These are phyloP conservation scores for Caenorhabditis latens DNA, from an alignment of 1,140 invertebrate genomes.

Conservation along the genomic window DNA sequence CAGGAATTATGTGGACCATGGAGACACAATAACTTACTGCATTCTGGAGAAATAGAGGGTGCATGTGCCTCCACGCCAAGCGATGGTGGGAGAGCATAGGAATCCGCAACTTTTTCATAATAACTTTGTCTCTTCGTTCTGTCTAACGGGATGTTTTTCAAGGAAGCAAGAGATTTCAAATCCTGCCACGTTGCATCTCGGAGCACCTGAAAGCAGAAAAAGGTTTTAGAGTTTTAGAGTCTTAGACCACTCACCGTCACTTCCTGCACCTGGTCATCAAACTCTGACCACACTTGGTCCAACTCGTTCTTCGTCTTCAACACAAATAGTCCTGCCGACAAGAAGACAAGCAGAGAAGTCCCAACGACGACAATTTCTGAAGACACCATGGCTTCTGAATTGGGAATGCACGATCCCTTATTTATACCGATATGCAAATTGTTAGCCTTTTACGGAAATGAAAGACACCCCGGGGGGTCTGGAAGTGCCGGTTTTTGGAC, in stretches of 20 bases:
- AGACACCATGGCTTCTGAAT: background rate
- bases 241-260: background rate
- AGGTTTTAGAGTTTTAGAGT: background rate
- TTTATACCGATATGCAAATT: conserved; percentile 10
- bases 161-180: background rate
- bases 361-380: conserved; percentile 8
- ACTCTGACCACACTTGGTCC: conserved; percentile 2
- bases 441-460: too few relatives aligned
- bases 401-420: background rate
- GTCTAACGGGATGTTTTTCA: background rate
- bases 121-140: conserved; percentile 54
- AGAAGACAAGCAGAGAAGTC: background rate
- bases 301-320: conserved; percentile 15
- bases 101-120: conserved; percentile 58
- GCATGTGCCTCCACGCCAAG: conserved; percentile 56
- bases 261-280: conserved; percentile 10
- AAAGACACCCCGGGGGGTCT: too few relatives aligned
- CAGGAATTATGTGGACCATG: background rate
- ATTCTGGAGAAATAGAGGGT: conserved; percentile 51
- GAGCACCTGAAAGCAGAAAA: background rate
- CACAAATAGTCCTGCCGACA: background rate
- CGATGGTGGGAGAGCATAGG: conserved; percentile 25
- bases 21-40: background rate
- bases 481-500: too few relatives aligned
- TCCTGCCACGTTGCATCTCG: conserved; percentile 19